These are phyloP conservation scores for Ailurus styani DNA, from an alignment of 2,113 vertebrate species.

Conservation along the genomic window DNA sequence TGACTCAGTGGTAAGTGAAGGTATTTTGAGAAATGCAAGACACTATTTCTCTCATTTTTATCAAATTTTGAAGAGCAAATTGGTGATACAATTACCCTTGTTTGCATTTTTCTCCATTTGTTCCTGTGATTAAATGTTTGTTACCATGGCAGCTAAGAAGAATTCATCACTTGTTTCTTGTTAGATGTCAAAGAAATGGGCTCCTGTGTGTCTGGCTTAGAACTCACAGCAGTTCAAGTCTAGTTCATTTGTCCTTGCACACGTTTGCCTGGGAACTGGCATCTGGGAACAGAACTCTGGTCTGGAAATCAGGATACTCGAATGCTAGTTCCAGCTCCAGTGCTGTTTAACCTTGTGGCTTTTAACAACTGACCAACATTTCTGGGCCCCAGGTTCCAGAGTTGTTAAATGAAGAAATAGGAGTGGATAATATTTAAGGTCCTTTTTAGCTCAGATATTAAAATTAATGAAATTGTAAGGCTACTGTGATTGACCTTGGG, in stretches of 20 bases:
- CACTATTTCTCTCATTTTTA: neutral
- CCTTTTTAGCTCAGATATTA: neutral
- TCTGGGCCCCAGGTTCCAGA: neutral
- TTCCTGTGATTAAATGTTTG: neutral
- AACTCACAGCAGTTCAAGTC: neutral
- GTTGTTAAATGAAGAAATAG: neutral
- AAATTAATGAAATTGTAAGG: neutral
- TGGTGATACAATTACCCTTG: neutral
- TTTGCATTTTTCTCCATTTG: neutral
- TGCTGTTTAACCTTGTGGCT: neutral
- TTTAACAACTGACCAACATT: neutral
- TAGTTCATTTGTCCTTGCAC: neutral
- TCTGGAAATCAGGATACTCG: neutral
- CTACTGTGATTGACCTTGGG: neutral
- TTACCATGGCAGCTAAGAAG: slow-evolving; percentile 26
- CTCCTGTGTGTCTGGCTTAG: neutral
- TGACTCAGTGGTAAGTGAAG: neutral
- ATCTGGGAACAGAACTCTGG: neutral
- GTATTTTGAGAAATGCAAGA: neutral
- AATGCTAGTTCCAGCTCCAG: no score
- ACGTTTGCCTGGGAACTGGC: neutral
- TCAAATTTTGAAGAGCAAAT: slow-evolving; percentile 5
- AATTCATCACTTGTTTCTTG: slow-evolving; percentile 2
- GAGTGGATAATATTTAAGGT: neutral
- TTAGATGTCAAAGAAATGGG: neutral